A percentile compares a stretch with the other conserved stretches of the same genome.
Evolutionary conservation across 2,113 vertebrate genomes (phyloP).

Genomic region (Podilymbus podiceps): DNA sequence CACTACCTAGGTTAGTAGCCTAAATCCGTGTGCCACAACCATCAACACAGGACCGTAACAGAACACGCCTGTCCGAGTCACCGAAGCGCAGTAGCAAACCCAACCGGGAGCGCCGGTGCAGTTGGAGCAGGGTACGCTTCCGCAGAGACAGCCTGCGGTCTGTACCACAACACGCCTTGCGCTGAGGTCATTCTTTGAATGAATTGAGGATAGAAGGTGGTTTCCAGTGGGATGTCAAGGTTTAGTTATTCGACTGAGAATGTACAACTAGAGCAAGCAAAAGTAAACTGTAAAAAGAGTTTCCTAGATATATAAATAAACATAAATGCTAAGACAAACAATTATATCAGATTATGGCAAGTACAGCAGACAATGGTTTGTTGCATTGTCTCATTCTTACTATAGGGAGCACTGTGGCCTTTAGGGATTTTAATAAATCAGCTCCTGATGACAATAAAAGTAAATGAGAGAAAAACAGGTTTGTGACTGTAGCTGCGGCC

Average conservation of each 20-base stretch:
- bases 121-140: neutral
- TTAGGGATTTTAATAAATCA: neutral
- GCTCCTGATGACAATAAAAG: neutral
- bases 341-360: neutral
- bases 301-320: slow-evolving; percentile 46
- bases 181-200: slow-evolving; percentile 33
- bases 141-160: neutral
- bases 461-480: neutral
- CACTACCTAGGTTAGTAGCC: neutral
- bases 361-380: neutral
- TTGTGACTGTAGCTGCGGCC: neutral
- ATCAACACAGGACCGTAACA: neutral
- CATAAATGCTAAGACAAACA: neutral
- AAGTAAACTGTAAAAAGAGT: slow-evolving; percentile 35
- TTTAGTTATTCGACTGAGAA: slow-evolving; percentile 1
- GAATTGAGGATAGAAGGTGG: slow-evolving; percentile 2
- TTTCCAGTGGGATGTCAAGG: slow-evolving; percentile 1
- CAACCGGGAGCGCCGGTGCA: neutral
- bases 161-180: neutral
- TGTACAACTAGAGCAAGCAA: neutral
- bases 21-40: neutral
- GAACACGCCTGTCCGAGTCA: neutral
- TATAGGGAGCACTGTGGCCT: neutral
- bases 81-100: neutral
- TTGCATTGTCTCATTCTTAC: neutral